These are phyloP conservation scores for Actinostola sp. DNA, from an alignment of 92 coral and sea anemone genomes.

Conservation along the genomic window DNA sequence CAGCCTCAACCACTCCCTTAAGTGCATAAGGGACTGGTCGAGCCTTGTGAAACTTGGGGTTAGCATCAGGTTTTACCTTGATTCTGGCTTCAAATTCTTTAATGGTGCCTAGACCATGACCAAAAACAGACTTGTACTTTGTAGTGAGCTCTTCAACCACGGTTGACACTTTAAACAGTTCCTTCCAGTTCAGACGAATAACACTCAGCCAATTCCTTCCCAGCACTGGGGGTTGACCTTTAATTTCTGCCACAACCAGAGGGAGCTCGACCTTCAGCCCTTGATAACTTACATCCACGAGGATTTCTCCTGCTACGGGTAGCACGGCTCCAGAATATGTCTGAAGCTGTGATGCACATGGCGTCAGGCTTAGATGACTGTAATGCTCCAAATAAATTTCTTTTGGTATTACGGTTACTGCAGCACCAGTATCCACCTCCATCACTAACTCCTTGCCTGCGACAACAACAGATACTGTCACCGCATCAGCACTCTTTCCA, in stretches of 20 bases:
- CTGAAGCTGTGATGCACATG: not conserved
- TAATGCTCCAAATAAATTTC: not conserved
- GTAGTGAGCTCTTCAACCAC: not conserved
- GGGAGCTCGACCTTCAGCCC: not conserved
- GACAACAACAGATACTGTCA: slow-evolving; percentile 14
- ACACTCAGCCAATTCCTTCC: slow-evolving; percentile 19
- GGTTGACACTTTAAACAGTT: slow-evolving; percentile 8
- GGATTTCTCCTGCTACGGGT: no score
- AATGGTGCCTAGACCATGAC: slow-evolving; percentile 1
- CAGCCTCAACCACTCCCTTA: slow-evolving; percentile 27
- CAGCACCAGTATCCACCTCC: slow-evolving; percentile 24
- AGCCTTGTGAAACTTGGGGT: slow-evolving; percentile 14
- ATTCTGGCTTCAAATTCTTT: slow-evolving; percentile 13
- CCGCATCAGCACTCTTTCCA: slow-evolving; percentile 3
- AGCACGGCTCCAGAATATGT: no score
- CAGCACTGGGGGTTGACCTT: slow-evolving; percentile 16
- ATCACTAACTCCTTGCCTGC: slow-evolving; percentile 12
- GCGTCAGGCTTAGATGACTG: slow-evolving; percentile 9
- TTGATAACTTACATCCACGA: slow-evolving; percentile 1
- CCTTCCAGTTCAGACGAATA: slow-evolving; percentile 14
- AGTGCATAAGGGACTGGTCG: slow-evolving; percentile 12
- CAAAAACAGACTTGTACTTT: slow-evolving; percentile 7
- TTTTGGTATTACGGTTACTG: slow-evolving; percentile 10
- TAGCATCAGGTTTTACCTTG: slow-evolving; percentile 5
- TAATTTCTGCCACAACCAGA: slow-evolving; percentile 8